A percentile compares a stretch with the other conserved stretches of the same genome.
Evolutionary conservation across 2,888 invertebrate species (phyloP).

Genomic region (Cephus pulcher): DNA sequence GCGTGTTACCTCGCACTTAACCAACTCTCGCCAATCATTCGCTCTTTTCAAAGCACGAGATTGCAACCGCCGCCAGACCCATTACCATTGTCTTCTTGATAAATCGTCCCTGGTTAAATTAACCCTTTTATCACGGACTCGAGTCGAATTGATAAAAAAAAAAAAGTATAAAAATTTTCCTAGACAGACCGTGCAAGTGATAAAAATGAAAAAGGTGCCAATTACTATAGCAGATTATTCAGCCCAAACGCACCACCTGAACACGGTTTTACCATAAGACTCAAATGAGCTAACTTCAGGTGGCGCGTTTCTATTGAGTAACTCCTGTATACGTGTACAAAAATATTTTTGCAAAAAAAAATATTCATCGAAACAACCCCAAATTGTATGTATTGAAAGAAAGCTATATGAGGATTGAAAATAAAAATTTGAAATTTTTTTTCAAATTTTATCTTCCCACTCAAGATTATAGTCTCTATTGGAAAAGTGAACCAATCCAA

Average conservation of each 20-base stretch:
- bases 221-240: too few species aligned
- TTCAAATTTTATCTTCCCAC: background rate
- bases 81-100: constrained; percentile 7
- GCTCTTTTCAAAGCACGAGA: constrained; percentile 11
- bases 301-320: too few species aligned
- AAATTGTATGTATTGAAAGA: background rate
- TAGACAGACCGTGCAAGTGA: background rate
- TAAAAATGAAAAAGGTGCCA: background rate
- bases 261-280: too few species aligned
- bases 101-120: background rate
- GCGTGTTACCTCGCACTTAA: constrained; percentile 23
- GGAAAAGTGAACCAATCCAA: background rate
- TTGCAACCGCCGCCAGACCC: constrained; percentile 6
- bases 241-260: too few species aligned
- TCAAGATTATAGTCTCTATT: background rate
- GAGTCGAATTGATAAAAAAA: background rate
- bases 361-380: background rate
- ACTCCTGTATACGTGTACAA: background rate
- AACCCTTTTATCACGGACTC: constrained; percentile 4
- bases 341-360: background rate
- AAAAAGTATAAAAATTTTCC: background rate
- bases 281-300: too few species aligned
- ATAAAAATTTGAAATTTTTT: background rate
- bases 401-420: background rate
- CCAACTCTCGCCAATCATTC: constrained; percentile 19